Base-by-base conservation (phyloP, 2,113 vertebrate species). In the Mesoclemmys tuberculata region DNA sequence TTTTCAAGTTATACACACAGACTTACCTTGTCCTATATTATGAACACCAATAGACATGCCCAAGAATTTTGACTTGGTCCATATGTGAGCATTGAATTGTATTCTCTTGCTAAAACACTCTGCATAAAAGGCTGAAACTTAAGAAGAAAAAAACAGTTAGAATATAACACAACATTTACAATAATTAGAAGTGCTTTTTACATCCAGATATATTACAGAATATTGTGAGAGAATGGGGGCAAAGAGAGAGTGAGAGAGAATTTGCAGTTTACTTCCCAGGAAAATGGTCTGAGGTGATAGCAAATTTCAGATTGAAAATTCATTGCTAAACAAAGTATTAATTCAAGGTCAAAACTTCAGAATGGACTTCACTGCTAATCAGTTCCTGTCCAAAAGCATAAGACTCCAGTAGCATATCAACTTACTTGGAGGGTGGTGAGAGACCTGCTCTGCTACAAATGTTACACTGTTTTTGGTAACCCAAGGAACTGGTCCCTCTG, bases 21-120 rank as follows among this genome's bases (percentile, higher is more conserved):
- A 58, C 90, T 93, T 98, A 99, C 99, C 99, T 98, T 99, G 99
- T 61, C 99, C 99, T 84, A 99, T 99, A 97, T 99, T 99, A 98
- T 99, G 99, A 58, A 99, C 99, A 3, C 99, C 99, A 56, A 99
- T 99, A 19, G 99, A 99, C 99, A 99, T 99, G 85, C 99, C 99
- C 52, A 99, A 97, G 97, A 99, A 99, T 92, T 99, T 99, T 19
- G 99, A 99, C 97, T 99, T 99, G 77, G 99, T 99, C 99, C 99
- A 99, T 97, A 99, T 99, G 97, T 99, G 99, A 95, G 99, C 99
- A 75, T 99, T 99, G 98, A 99, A 99, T 97, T 99, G 99, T 98
- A 99, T 99, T 98, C 99, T 99, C 98, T 99, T 99, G 95, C 93
- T 99, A 95, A 98, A 98, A 98, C 99, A 99, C 97, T 99, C 99